A percentile compares a stretch with the other conserved stretches of the same genome.
phyloP scores from a whole-genome alignment of 2,797 vertebrate genomes.

The Lerista edwardsae region DNA sequence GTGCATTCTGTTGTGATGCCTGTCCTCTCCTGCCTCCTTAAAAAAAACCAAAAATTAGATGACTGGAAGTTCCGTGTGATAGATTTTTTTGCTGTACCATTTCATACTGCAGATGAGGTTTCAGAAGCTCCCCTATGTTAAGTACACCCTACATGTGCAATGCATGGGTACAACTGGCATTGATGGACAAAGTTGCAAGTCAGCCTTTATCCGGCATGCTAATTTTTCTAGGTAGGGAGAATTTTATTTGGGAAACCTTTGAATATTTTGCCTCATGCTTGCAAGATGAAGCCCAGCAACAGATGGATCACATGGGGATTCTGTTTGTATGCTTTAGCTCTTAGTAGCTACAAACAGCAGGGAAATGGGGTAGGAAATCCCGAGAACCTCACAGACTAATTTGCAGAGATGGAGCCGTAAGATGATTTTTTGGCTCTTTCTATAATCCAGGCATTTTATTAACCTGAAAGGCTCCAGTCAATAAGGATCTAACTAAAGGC shows the following conservation, averaged over 20 bases:
- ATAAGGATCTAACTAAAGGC: conserved; percentile 56
- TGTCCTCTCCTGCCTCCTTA: too few relatives aligned
- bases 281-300: neutral
- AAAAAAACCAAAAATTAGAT: too few relatives aligned
- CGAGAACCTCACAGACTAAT: conserved; percentile 42
- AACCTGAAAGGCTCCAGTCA: conserved; percentile 57
- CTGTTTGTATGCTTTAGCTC: neutral
- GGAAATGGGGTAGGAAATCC: neutral
- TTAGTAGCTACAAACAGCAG: neutral
- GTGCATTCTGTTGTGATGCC: too few relatives aligned
- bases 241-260: neutral
- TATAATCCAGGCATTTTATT: conserved; percentile 58
- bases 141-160: too few relatives aligned
- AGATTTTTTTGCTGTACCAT: neutral
- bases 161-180: neutral
- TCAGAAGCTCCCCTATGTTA: neutral
- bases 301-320: neutral
- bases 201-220: neutral
- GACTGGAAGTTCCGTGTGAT: neutral
- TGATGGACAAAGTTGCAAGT: neutral
- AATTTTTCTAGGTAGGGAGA: too few relatives aligned
- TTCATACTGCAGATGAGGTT: neutral
- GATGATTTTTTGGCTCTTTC: neutral
- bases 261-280: neutral
- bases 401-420: conserved; percentile 14